Conservation (phyloP, 2,888 invertebrate genomes). For the Dasypolia templi region DNA sequence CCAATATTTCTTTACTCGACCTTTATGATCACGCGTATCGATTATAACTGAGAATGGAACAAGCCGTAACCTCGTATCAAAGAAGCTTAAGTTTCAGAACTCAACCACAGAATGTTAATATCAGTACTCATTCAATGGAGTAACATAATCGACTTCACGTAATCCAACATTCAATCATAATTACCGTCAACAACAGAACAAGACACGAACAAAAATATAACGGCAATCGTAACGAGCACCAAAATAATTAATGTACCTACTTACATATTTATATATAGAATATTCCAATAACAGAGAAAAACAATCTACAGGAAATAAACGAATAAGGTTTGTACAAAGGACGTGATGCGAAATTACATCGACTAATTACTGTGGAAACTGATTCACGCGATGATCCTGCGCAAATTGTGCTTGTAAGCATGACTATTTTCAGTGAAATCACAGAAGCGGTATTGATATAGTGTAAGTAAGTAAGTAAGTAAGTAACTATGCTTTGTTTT, state of each 20-base stretch:
- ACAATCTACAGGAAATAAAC: conserved; percentile 10
- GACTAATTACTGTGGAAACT: conserved; percentile 32
- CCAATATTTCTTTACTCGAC: background rate
- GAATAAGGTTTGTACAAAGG: conserved; percentile 15
- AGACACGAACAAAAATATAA: background rate
- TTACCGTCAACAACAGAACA: background rate
- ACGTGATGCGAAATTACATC: conserved; percentile 35
- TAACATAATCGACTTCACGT: background rate
- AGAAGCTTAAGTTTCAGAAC: background rate
- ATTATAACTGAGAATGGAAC: background rate
- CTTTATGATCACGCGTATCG: background rate
- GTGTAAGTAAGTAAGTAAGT: too few relatives aligned
- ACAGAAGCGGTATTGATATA: background rate
- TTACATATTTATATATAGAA: conserved; percentile 9
- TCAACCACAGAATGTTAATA: background rate
- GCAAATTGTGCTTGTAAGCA: conserved; percentile 37
- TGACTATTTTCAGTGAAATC: conserved; percentile 21
- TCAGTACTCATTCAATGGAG: background rate
- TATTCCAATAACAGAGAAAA: background rate
- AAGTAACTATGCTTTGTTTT: background rate
- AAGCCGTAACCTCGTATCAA: background rate
- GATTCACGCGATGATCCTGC: conserved; percentile 38
- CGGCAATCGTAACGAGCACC: background rate
- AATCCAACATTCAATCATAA: conserved; percentile 6
- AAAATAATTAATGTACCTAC: conserved; percentile 1